A percentile compares a stretch with the other conserved stretches of the same genome.
Evolutionary conservation across 2,113 vertebrate genomes (phyloP).

Genomic region (Phaethon lepturus): DNA sequence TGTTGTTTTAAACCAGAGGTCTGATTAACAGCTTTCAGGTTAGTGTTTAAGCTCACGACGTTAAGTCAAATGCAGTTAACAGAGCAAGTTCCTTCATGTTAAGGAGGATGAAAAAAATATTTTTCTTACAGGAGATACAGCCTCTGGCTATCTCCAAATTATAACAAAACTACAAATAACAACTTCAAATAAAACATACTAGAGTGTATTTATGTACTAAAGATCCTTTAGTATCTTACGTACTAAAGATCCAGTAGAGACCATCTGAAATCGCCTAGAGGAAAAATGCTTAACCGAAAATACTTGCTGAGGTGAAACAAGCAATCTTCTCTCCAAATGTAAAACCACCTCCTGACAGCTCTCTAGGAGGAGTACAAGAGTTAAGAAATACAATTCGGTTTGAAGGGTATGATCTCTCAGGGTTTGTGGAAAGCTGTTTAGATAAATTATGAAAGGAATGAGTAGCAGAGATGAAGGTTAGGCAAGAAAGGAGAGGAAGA

Average conservation of each 20-base stretch:
- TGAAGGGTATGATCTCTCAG: constrained; percentile 2
- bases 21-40: not conserved
- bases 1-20: not conserved
- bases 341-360: constrained; percentile 25
- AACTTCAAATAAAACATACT: constrained; percentile 2
- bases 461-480: not conserved
- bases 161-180: constrained; percentile 31
- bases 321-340: not conserved
- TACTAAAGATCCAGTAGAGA: constrained; percentile 36
- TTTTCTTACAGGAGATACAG: constrained; percentile 1
- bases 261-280: not conserved
- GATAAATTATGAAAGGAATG: constrained; percentile 27
- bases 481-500: not conserved
- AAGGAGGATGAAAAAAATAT: constrained; percentile 3
- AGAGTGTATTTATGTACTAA: not conserved
- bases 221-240: not conserved
- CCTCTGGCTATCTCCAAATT: constrained; percentile 17
- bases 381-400: not conserved
- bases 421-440: not conserved
- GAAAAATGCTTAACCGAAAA: constrained; percentile 28
- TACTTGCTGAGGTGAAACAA: not conserved
- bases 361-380: not conserved
- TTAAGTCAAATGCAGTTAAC: not conserved
- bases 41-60: not conserved
- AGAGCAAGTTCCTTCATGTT: not conserved